Evolutionary conservation across 2,113 vertebrate species (phyloP).

Genomic region (Conger conger): DNA sequence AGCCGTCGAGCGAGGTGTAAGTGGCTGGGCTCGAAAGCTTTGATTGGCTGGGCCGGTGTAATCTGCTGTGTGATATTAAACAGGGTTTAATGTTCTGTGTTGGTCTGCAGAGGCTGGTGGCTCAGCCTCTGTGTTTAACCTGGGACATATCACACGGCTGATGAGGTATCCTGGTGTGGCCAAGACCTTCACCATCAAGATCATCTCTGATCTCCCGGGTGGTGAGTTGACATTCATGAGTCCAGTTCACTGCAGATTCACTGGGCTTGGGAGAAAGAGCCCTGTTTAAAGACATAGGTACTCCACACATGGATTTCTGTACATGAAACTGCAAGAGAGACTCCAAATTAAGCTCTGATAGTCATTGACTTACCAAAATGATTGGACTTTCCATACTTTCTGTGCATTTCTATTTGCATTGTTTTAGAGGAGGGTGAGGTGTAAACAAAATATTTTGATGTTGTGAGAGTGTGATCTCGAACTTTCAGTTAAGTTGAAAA

Average conservation of each 20-base stretch:
- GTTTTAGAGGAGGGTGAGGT: no score
- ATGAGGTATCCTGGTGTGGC: conserved; percentile 80
- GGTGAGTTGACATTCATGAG: conserved; percentile 68
- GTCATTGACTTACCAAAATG: no score
- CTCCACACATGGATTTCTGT: background rate
- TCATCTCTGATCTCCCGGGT: conserved; percentile 77
- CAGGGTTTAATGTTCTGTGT: background rate
- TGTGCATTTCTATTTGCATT: no score
- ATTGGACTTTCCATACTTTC: no score
- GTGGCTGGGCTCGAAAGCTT: background rate
- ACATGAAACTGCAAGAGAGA: background rate
- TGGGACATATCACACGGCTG: conserved; percentile 78
- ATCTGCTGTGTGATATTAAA: background rate
- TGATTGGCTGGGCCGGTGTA: background rate
- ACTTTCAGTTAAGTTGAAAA: background rate
- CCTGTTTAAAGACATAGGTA: background rate
- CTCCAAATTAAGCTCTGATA: background rate
- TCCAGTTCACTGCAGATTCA: background rate
- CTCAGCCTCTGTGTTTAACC: conserved; percentile 73
- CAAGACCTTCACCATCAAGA: conserved; percentile 81
- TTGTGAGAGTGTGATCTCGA: no score
- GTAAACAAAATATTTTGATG: no score
- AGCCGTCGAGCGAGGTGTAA: background rate
- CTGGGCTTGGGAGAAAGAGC: background rate
- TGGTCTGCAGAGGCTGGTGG: conserved; percentile 39